Evolutionary conservation across 2,797 vertebrate species (phyloP), one percentile per base, ranked within the genome.

Genomic region (Mus caroli): DNA sequence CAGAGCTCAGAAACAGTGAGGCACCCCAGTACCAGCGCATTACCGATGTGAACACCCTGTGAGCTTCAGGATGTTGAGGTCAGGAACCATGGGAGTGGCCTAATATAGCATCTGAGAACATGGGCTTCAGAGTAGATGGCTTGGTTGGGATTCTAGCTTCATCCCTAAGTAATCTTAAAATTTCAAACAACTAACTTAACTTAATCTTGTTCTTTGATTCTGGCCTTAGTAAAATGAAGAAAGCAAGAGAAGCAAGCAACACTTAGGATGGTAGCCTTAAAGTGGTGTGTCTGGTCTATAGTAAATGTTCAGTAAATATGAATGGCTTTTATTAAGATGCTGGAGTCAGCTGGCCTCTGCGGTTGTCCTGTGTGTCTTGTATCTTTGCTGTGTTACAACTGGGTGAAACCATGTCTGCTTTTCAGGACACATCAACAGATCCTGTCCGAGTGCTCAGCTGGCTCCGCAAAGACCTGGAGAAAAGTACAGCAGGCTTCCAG

Each of bases 391-490:
- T 93, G 73, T 73, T 93, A 50, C 78, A 95, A 84, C 94, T 69
- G 9, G 88, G 83, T 96, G 93, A 97, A 93, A 89, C 91, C 82
- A 87, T 97, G 86, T 97, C 92, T 96, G 0, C 95, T 93, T 98
- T 97, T 78, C 96, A 98, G 97, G 96, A 97, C 24, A 56, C 58
- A 22, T 91, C 98, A 85, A 93, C 71, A 28, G 92, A 98, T 95
- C 97, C 96, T 71, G 64, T 98, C 83, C 94, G 97, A 87, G 96
- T 98, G 94, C 97, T 97, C 31, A 98, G 94, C 85, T 98, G 97
- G 95, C 98, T 98, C 96, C 96, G 97, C 58, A 97, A 90, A 95
- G 96, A 98, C 58, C 88, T 97, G 90, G 96, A 98, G 87, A 97
- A 79, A 12, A 97, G 83, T 76, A 95, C 92, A 22, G 86, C 97